Evolutionary conservation across 2,113 vertebrate species (phyloP).

Genomic region (Nipponia nippon): DNA sequence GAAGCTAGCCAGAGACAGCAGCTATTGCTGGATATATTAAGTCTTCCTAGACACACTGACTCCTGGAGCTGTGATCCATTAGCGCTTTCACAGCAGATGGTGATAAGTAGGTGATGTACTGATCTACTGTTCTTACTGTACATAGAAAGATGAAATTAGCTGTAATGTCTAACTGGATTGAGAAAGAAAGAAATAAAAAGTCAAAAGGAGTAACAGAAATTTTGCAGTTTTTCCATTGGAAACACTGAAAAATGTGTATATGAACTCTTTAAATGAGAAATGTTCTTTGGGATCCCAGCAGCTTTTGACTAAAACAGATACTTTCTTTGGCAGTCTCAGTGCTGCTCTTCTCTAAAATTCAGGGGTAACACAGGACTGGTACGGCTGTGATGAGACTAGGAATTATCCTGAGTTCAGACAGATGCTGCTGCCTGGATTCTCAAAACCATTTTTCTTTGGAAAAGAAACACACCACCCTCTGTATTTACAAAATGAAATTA

Average conservation of each 20-base stretch:
- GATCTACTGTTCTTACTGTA: neutral
- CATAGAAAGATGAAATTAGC: neutral
- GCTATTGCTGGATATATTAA: neutral
- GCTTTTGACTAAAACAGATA: neutral
- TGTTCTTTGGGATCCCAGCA: neutral
- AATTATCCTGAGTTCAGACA: neutral
- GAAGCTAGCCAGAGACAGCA: neutral
- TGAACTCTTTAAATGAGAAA: neutral
- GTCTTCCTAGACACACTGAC: neutral
- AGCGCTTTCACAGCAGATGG: neutral
- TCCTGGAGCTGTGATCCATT: neutral
- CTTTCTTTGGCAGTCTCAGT: neutral
- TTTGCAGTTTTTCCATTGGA: neutral
- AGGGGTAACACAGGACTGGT: neutral
- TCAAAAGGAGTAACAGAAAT: neutral
- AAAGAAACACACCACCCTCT: neutral
- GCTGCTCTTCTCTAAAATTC: neutral
- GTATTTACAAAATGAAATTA: neutral
- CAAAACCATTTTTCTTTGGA: neutral
- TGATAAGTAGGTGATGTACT: neutral
- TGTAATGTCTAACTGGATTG: neutral
- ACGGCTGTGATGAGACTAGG: neutral
- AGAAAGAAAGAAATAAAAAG: neutral
- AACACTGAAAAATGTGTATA: neutral
- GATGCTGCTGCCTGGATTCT: neutral